These are phyloP conservation scores for Brenthis daphne DNA, from an alignment of 2,888 invertebrate species.

Conservation along the genomic window DNA sequence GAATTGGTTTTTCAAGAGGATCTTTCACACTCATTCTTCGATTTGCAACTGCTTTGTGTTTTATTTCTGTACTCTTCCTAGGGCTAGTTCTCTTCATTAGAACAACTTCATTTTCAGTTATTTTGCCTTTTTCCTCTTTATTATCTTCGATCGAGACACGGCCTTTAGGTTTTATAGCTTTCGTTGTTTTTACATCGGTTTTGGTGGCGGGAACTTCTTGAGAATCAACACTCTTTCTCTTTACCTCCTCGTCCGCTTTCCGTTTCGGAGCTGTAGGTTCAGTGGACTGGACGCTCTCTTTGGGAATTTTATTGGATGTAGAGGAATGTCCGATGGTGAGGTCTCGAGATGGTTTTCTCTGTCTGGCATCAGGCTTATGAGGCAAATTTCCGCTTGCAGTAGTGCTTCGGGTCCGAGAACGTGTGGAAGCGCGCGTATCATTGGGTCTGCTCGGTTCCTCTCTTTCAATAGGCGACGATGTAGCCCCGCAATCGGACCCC, in stretches of 20 bases:
- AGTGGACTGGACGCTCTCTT: conserved; percentile 83
- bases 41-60: conserved; percentile 55
- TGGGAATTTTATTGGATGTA: conserved; percentile 74
- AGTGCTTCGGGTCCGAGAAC: conserved; percentile 87
- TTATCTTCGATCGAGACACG: conserved; percentile 64
- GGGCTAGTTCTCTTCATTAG: conserved; percentile 53
- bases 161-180: conserved; percentile 45
- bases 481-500: conserved; percentile 87
- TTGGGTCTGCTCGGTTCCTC: conserved; percentile 85
- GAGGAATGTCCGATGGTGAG: conserved; percentile 51
- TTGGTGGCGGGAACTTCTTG: conserved; percentile 53
- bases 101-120: conserved; percentile 42
- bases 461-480: conserved; percentile 88
- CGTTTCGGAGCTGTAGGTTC: conserved; percentile 83
- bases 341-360: conserved; percentile 76
- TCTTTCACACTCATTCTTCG: conserved; percentile 53
- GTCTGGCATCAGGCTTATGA: conserved; percentile 82
- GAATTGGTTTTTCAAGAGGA: conserved; percentile 43
- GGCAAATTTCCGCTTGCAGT: conserved; percentile 85
- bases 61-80: conserved; percentile 54
- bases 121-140: conserved; percentile 65
- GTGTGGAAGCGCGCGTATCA: conserved; percentile 73
- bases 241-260: conserved; percentile 84
- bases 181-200: conserved; percentile 55
- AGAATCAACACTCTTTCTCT: conserved; percentile 64